Evolutionary conservation across 2,797 vertebrate genomes (phyloP).

Genomic region (Oceanodroma leucorhoa): DNA sequence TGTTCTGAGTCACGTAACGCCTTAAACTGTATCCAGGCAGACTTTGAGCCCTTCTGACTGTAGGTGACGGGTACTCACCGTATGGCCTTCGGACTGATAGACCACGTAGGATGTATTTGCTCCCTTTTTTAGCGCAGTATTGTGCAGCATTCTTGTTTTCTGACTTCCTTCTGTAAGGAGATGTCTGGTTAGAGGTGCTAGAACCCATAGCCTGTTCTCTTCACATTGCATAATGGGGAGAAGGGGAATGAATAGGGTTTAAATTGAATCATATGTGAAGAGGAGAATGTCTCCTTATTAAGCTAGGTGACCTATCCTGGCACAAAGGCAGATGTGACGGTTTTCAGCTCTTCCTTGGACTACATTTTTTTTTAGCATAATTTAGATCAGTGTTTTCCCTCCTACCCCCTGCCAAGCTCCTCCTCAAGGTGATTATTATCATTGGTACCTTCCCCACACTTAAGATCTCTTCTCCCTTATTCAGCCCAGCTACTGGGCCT

Average conservation of each 20-base stretch:
- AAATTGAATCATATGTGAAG: neutral
- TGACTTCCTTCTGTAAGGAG: neutral
- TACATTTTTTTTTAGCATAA: neutral
- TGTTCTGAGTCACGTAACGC: neutral
- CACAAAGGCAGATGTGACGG: neutral
- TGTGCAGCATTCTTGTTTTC: neutral
- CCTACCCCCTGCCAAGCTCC: neutral
- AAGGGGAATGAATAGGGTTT: neutral
- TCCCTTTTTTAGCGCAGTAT: neutral
- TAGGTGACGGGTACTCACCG: neutral
- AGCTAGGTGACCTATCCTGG: neutral
- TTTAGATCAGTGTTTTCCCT: neutral
- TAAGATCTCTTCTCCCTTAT: neutral
- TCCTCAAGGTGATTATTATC: neutral
- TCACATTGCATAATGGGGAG: neutral
- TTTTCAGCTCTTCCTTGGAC: neutral
- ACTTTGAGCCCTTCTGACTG: neutral
- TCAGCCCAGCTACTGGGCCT: neutral
- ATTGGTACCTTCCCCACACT: neutral
- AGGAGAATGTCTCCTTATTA: neutral
- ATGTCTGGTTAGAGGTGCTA: neutral
- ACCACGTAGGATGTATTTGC: neutral
- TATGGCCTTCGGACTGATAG: neutral
- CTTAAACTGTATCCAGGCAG: neutral
- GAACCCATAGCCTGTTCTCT: neutral